These are phyloP conservation scores for Bubo scandiacus DNA, from an alignment of 2,113 vertebrate species.

Conservation along the genomic window DNA sequence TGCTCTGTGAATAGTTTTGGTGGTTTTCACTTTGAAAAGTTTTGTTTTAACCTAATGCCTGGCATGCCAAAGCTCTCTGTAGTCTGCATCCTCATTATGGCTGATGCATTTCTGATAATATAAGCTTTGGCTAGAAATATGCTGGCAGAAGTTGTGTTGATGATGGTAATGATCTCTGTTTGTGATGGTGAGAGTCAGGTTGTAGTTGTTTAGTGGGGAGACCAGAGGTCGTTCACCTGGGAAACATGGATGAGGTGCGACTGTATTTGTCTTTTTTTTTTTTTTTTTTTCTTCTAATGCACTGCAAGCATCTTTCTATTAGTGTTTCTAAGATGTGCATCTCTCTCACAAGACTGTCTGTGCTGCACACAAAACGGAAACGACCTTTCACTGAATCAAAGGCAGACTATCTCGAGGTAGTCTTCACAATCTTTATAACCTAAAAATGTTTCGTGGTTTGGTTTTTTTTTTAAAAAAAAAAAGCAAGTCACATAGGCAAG, in stretches of 20 bases:
- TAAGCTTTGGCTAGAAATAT: background rate
- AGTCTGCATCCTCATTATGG: background rate
- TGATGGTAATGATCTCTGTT: rapidly evolving
- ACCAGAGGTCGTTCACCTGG: background rate
- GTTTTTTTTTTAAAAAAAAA: background rate
- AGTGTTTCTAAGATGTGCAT: background rate
- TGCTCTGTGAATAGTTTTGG: background rate
- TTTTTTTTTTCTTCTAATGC: background rate
- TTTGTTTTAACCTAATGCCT: background rate
- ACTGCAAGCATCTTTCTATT: background rate
- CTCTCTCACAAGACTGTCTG: background rate
- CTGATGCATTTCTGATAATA: background rate
- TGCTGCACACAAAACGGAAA: background rate
- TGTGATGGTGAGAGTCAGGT: background rate
- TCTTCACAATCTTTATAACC: background rate
- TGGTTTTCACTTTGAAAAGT: background rate
- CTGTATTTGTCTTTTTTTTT: background rate
- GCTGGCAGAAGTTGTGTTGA: background rate
- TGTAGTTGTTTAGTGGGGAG: background rate
- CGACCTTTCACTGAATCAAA: background rate
- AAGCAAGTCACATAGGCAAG: background rate
- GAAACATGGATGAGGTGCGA: background rate
- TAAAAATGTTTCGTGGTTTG: background rate
- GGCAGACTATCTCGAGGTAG: background rate
- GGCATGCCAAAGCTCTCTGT: background rate